A percentile compares a stretch with the other conserved stretches of the same genome.
Evolutionary conservation across 2,797 vertebrate species (phyloP).

Genomic region (Sebastes nivosus): DNA sequence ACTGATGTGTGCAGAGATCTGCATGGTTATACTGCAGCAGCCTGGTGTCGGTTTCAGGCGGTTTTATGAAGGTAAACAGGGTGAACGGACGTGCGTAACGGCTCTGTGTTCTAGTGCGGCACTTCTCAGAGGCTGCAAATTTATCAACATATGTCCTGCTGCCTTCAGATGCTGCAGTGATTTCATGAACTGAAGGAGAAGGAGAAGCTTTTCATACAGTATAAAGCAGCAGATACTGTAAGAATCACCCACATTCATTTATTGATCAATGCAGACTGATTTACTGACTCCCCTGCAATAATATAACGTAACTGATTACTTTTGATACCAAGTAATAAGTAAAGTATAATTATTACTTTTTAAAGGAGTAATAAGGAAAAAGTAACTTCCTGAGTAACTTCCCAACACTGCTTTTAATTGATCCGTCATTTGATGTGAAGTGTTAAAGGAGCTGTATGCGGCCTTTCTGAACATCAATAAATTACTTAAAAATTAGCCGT

Average conservation of each 20-base stretch:
- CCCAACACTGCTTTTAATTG: neutral
- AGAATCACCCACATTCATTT: neutral
- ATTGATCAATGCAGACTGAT: neutral
- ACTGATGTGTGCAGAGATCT: neutral
- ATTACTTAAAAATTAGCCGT: neutral
- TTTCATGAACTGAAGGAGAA: neutral
- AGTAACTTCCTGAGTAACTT: too few relatives aligned
- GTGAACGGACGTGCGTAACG: neutral
- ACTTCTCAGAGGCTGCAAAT: neutral
- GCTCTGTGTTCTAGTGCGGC: neutral
- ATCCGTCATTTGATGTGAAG: neutral
- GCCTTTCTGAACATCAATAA: neutral
- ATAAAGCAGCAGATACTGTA: neutral
- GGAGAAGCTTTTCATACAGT: neutral
- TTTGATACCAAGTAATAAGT: too few relatives aligned
- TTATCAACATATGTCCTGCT: neutral
- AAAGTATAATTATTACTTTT: too few relatives aligned
- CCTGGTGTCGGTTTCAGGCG: neutral
- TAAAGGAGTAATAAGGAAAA: too few relatives aligned
- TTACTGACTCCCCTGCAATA: fast-evolving
- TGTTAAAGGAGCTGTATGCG: neutral
- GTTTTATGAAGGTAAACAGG: neutral
- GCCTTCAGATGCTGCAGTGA: neutral
- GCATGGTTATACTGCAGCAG: neutral
- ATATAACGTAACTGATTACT: too few relatives aligned